Conservation (phyloP, 2,888 invertebrate genomes). For the Petrolisthes cinctipes region DNA sequence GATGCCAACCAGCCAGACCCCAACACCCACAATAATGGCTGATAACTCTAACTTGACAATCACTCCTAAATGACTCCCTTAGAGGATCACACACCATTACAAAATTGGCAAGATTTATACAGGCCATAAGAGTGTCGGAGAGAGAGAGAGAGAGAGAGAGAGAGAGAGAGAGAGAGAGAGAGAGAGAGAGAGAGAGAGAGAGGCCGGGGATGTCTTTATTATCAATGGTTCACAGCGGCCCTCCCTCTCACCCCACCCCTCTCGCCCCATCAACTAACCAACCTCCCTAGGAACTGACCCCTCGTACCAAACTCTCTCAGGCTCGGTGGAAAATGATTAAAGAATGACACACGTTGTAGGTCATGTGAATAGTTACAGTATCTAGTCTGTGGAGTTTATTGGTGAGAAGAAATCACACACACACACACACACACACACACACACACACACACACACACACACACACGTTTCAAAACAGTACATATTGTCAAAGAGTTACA, state of each 20-base stretch:
- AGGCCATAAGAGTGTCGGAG: slow-evolving; percentile 46
- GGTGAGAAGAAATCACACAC: too few relatives aligned
- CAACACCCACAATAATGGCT: slow-evolving; percentile 30
- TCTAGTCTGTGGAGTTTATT: too few relatives aligned
- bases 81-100: slow-evolving; percentile 47
- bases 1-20: not conserved
- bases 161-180: slow-evolving; percentile 46
- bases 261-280: too few relatives aligned
- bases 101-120: slow-evolving; percentile 53
- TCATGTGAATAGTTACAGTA: too few relatives aligned
- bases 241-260: not conserved
- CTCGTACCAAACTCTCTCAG: too few relatives aligned
- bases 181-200: slow-evolving; percentile 33
- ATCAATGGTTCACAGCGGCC: slow-evolving; percentile 17
- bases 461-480: too few relatives aligned
- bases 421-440: too few relatives aligned
- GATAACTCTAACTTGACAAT: slow-evolving; percentile 36
- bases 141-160: not conserved
- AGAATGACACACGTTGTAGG: too few relatives aligned
- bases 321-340: too few relatives aligned
- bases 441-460: too few relatives aligned
- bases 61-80: slow-evolving; percentile 42
- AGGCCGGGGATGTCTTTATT: slow-evolving; percentile 28
- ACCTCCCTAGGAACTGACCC: too few relatives aligned
- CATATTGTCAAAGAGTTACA: too few relatives aligned